Evolutionary conservation across 1,140 invertebrate genomes (phyloP), one percentile per base, ranked within the genome.

Genomic region (Schlechtendalia chinensis): DNA sequence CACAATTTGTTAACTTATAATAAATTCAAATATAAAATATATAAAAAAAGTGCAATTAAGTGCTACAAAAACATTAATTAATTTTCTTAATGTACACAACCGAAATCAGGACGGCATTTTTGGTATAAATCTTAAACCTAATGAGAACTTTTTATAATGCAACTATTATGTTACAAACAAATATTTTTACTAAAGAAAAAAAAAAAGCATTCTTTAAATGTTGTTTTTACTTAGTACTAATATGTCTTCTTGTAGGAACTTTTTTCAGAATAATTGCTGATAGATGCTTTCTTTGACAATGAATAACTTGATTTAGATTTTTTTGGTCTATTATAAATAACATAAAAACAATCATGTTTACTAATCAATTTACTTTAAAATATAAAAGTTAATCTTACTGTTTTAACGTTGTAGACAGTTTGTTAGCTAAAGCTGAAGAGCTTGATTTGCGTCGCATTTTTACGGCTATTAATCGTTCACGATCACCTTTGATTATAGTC

Each of bases 11-110:
- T 58, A 77, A 77, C 72, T 77, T 59, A 24, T 45, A 69, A 69
- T 69, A 72, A 58, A 75, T 58, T 32, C 39, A 39, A 77, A 77
- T 77, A 77, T 24, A 77, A 77, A 77, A 75, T 22, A 75, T 75
- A 58, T 58, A 75, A 75, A 61, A 17, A 58, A 24, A 16, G 53
- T 58, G 72, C 56, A 45, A 2, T 11, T 59, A 45, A 59, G n/a
- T 59, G 32, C 24, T 59, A 59, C n/a, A 58, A 75, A 39, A 75
- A 58, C 54, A 77, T 58, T 77, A 45, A 58, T 58, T 58, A 45
- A 56, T 69, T 47, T 47, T 50, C 45, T 50, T 69, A 69, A 50
- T 11, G 2, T 50, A 47, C 50, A 75, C n/a, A 77, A 77, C 53
- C 39, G 16, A 39, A 59, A 39, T 59, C 24, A 14, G 72, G 54